Base-by-base conservation (phyloP, 2,797 vertebrate genomes). In the Dendrocincla fuliginosa region DNA sequence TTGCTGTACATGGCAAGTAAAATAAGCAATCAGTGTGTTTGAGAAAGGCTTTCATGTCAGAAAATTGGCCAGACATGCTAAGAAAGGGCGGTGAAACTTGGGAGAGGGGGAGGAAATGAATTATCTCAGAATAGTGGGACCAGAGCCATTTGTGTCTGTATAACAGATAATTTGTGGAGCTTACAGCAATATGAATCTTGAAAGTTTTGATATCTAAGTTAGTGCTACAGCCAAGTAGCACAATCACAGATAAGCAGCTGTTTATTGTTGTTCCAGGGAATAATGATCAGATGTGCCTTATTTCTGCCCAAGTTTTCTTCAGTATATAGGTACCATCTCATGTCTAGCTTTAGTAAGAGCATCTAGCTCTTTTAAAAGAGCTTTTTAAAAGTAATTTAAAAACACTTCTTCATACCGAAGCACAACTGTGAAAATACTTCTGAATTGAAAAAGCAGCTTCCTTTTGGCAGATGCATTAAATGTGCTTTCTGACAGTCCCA, bases 1-100 rank as follows among this genome's bases (percentile, higher is more conserved):
- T 64, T 93, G 24, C 53, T 77, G 33, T 55, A 53, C 19, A 11
- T 50, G 37, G 27, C 56, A 91, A 87, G 41, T 78, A 39, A 81
- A 84, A 57, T 49, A 70, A 91, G 65, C 41, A 69, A 69, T 65
- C 32, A 13, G 44, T 67, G 28, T 44, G 46, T 61, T 95, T 88
- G 55, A 91, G 46, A 88, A 93, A 90, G 56, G 32, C 67, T 90
- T 95, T 96, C 37, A 57, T 90, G 80, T 81, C 52, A 91, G 83
- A 82, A 82, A 91, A 89, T 82, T 90, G 79, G 74, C 56, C 77
- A 80, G 77, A 84, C 41, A 30, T 82, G 33, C 52, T 74, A 80
- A 89, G 77, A 93, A 85, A 67, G 60, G n/a, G 18, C 0, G 5
- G 16, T 69, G 69, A 82, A 89, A 75, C 55, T 32, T 84, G 65